Evolutionary conservation across 2,113 vertebrate genomes (phyloP).

Genomic region (Dasyprocta punctata): DNA sequence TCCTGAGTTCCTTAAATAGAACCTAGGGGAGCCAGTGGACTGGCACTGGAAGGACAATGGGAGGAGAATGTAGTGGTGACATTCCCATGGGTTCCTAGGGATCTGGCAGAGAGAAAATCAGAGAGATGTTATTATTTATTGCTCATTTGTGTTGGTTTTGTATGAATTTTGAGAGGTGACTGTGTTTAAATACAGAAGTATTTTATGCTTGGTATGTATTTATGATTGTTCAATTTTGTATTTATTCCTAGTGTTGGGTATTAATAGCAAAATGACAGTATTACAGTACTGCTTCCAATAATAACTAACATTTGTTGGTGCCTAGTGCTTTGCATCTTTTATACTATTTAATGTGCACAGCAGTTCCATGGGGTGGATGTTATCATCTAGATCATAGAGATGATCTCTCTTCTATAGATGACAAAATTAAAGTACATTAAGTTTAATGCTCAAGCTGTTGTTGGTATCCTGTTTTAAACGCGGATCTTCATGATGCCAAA

Average conservation of each 20-base stretch:
- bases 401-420: neutral
- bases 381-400: neutral
- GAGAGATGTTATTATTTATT: neutral
- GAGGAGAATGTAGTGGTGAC: neutral
- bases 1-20: neutral
- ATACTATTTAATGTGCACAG: neutral
- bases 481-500: neutral
- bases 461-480: neutral
- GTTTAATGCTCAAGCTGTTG: neutral
- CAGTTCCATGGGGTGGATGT: neutral
- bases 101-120: neutral
- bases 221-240: neutral
- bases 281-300: neutral
- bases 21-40: neutral
- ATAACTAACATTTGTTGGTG: neutral
- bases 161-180: neutral
- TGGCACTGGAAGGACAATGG: neutral
- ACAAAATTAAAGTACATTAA: neutral
- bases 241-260: neutral
- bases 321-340: neutral
- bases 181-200: neutral
- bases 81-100: neutral
- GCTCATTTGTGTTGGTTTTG: neutral
- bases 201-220: neutral
- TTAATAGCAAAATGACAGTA: neutral